Conservation (phyloP, 2,888 invertebrate genomes). For the Drosophila demipolita region DNA sequence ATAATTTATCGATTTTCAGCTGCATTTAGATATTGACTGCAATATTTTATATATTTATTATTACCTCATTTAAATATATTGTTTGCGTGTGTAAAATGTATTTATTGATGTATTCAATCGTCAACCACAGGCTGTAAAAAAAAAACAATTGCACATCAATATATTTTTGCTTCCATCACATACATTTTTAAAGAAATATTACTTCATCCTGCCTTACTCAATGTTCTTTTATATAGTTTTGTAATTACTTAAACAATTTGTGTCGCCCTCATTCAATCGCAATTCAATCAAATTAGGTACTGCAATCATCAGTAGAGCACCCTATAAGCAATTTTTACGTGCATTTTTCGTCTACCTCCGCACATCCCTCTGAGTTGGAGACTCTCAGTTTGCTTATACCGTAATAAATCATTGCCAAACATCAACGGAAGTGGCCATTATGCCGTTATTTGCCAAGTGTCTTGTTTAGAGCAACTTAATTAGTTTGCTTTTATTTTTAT, state of each 20-base stretch:
- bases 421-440: constrained; percentile 71
- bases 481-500: constrained; percentile 61
- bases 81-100: neutral
- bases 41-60: neutral
- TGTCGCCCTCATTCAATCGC: neutral
- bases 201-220: constrained; percentile 1
- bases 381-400: constrained; percentile 14
- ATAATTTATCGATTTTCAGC: neutral
- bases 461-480: constrained; percentile 61
- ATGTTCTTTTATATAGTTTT: neutral
- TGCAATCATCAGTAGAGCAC: constrained; percentile 29
- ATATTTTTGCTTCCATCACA: neutral
- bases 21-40: neutral
- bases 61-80: neutral
- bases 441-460: constrained; percentile 52
- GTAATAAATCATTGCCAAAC: constrained; percentile 69
- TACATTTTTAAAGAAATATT: neutral
- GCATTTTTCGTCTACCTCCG: constrained; percentile 1
- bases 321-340: constrained; percentile 1
- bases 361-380: constrained; percentile 10
- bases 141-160: neutral
- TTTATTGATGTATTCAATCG: neutral
- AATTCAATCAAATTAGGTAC: constrained; percentile 27
- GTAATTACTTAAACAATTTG: neutral
- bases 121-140: neutral